A percentile compares a stretch with the other conserved stretches of the same genome.
phyloP scores from a whole-genome alignment of 1,140 invertebrate genomes.

The Triops longicaudatus region DNA sequence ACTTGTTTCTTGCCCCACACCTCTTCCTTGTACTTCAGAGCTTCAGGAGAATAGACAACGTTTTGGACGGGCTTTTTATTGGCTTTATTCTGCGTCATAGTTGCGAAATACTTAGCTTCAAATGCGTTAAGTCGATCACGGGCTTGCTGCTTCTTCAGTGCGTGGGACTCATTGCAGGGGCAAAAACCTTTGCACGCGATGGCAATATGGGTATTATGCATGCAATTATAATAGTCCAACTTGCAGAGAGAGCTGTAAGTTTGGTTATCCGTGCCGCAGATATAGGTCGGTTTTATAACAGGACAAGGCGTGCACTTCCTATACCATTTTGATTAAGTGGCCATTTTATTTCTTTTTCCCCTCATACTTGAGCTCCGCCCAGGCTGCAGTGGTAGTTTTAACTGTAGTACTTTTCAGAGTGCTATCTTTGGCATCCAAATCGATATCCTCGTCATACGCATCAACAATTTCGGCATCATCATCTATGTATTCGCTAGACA shows the following conservation, averaged over 20 bases:
- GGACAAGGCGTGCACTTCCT: slow-evolving; percentile 67
- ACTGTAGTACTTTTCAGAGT: slow-evolving; percentile 1
- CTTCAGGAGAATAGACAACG: slow-evolving; percentile 26
- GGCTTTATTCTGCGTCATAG: slow-evolving; percentile 39
- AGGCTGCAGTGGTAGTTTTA: slow-evolving; percentile 18
- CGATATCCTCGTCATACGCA: slow-evolving; percentile 30
- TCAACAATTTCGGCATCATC: slow-evolving; percentile 33
- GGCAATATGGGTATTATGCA: slow-evolving; percentile 62
- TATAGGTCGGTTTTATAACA: slow-evolving; percentile 66
- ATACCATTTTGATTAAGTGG: slow-evolving; percentile 35
- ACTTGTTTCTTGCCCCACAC: slow-evolving; percentile 24
- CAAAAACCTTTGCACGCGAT: slow-evolving; percentile 81
- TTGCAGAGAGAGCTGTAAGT: slow-evolving; percentile 86
- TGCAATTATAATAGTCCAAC: slow-evolving; percentile 84
- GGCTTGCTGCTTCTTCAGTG: slow-evolving; percentile 33
- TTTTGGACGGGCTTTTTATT: slow-evolving; percentile 28
- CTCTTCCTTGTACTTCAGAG: slow-evolving; percentile 23
- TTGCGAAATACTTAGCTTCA: slow-evolving; percentile 57
- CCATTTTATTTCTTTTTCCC: not conserved
- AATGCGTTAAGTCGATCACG: slow-evolving; percentile 50
- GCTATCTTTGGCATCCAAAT: slow-evolving; percentile 20
- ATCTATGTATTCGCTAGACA: slow-evolving; percentile 26
- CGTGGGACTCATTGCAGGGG: slow-evolving; percentile 51
- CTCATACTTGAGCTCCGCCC: slow-evolving; percentile 22
- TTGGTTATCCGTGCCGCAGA: slow-evolving; percentile 80